Conservation (phyloP, 2,113 vertebrate genomes). For the Dipodomys ordii region DNA sequence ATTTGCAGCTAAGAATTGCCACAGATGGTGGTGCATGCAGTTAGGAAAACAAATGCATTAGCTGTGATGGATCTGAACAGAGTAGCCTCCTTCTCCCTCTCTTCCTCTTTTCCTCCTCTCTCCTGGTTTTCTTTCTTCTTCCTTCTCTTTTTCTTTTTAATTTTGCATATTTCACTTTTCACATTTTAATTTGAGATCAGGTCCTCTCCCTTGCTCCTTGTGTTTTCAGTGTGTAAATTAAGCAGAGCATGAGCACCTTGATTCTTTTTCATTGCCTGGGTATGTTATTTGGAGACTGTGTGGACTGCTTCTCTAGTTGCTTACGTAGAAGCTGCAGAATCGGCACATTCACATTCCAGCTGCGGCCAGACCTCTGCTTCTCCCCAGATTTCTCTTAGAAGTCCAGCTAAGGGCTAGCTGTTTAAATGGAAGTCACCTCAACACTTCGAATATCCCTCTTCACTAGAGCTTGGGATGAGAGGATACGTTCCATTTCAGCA, state of each 20-base stretch:
- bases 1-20: not conserved
- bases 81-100: not conserved
- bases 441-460: not conserved
- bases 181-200: not conserved
- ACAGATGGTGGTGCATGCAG: too few relatives aligned
- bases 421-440: not conserved
- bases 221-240: not conserved
- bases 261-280: not conserved
- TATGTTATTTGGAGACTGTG: not conserved
- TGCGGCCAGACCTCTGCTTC: not conserved
- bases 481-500: not conserved
- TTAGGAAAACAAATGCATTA: not conserved
- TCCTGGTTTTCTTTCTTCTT: not conserved
- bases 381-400: not conserved
- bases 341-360: not conserved
- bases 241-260: not conserved
- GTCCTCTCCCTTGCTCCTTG: not conserved
- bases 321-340: not conserved
- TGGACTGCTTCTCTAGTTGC: not conserved
- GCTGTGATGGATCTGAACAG: not conserved
- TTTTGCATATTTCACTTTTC: not conserved
- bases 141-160: not conserved
- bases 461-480: not conserved
- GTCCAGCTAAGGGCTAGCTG: not conserved
- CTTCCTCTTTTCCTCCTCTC: fast-evolving